These are phyloP conservation scores for Pseudomyrmex cubaensis DNA, from an alignment of 1,140 invertebrate species.

Conservation along the genomic window DNA sequence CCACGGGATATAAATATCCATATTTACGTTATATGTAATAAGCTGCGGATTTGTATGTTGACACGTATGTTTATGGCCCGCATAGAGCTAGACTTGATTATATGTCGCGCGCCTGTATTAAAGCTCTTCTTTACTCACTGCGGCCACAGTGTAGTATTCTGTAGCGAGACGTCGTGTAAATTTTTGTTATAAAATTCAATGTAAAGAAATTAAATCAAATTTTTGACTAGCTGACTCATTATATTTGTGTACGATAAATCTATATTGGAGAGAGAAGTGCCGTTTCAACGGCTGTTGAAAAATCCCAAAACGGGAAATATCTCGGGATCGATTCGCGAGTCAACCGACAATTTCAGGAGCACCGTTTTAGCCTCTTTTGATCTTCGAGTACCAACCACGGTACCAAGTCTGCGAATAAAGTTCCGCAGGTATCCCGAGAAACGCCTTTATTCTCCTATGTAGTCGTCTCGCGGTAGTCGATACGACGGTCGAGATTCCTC, in stretches of 20 bases:
- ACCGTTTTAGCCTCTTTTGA: conserved; percentile 2
- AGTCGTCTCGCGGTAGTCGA: conserved; percentile 37
- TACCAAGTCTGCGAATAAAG: conserved; percentile 45
- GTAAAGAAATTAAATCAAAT: too few species aligned
- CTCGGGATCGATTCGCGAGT: conserved; percentile 16
- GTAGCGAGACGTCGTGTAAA: neutral
- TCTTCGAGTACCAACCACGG: neutral
- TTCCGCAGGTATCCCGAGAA: conserved; percentile 42
- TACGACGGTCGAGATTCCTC: conserved; percentile 40
- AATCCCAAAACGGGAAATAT: neutral
- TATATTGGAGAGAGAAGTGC: too few species aligned
- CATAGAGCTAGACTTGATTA: conserved; percentile 33
- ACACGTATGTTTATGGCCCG: neutral
- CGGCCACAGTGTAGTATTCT: too few species aligned
- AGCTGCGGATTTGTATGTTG: conserved; percentile 23
- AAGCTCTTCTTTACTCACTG: neutral
- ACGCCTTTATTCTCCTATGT: conserved; percentile 47
- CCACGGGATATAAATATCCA: neutral
- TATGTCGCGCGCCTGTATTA: conserved; percentile 20
- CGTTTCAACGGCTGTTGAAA: neutral
- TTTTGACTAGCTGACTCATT: too few species aligned
- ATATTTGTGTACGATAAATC: too few species aligned
- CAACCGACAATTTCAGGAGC: conserved; percentile 6
- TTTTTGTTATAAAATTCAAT: too few species aligned
- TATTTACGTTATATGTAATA: conserved; percentile 30